Conservation (phyloP, 1,140 invertebrate genomes). For the Drosophila parabipectinata region DNA sequence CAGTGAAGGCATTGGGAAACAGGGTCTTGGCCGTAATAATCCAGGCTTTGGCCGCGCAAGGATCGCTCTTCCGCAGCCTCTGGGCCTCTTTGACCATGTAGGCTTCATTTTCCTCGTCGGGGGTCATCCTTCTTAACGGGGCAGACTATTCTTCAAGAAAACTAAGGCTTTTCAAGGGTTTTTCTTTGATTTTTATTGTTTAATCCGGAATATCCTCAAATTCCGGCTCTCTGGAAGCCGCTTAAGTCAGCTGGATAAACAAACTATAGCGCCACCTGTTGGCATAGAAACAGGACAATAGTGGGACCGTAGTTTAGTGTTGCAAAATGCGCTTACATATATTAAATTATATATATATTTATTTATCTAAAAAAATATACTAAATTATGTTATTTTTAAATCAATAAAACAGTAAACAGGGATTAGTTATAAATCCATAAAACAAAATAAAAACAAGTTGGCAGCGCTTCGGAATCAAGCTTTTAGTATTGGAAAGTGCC, state of each 20-base stretch:
- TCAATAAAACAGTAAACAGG: neutral
- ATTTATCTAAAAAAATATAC: neutral
- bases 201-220: neutral
- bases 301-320: neutral
- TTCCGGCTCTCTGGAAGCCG: too few species aligned
- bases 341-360: neutral
- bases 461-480: neutral
- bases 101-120: slow-evolving; percentile 54
- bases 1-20: slow-evolving; percentile 92
- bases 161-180: neutral
- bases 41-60: slow-evolving; percentile 93
- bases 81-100: slow-evolving; percentile 70
- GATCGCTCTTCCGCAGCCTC: slow-evolving; percentile 85
- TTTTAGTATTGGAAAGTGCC: slow-evolving; percentile 1
- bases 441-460: neutral
- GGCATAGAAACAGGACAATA: neutral
- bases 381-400: neutral
- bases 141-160: neutral
- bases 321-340: neutral
- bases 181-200: neutral
- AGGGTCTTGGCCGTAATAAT: slow-evolving; percentile 95
- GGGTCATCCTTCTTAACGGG: slow-evolving; percentile 1
- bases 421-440: neutral
- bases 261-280: neutral
- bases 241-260: neutral